Evolutionary conservation across 2,113 vertebrate species (phyloP).

Genomic region (Caranx melampygus): DNA sequence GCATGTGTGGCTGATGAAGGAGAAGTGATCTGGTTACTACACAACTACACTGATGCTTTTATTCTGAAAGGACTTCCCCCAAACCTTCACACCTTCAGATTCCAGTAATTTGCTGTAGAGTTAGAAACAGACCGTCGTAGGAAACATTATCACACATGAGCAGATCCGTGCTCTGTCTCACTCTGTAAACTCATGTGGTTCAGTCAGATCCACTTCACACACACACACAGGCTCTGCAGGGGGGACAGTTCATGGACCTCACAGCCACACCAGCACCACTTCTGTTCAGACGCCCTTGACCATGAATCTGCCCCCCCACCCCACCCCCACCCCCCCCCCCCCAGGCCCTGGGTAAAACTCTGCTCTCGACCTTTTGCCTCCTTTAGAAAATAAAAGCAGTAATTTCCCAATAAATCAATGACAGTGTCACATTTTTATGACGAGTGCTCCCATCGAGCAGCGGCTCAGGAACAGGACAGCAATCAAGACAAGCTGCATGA

Average conservation of each 20-base stretch:
- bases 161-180: no score
- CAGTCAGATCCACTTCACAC: no score
- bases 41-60: background rate
- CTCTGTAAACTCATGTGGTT: no score
- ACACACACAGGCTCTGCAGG: no score
- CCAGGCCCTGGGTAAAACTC: background rate
- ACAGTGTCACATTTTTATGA: constrained; percentile 28
- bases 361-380: constrained; percentile 36
- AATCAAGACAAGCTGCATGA: constrained; percentile 27
- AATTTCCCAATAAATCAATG: constrained; percentile 44
- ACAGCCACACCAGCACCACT: background rate
- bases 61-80: background rate
- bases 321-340: no score
- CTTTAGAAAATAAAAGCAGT: constrained; percentile 31
- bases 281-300: constrained; percentile 35
- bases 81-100: background rate
- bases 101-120: no score
- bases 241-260: no score
- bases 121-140: no score
- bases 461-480: constrained; percentile 20
- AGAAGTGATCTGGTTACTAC: background rate
- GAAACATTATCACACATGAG: no score
- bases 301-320: background rate
- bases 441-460: background rate
- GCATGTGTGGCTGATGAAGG: background rate